phyloP scores from a whole-genome alignment of 1,140 invertebrate genomes.

The Spodoptera litura region DNA sequence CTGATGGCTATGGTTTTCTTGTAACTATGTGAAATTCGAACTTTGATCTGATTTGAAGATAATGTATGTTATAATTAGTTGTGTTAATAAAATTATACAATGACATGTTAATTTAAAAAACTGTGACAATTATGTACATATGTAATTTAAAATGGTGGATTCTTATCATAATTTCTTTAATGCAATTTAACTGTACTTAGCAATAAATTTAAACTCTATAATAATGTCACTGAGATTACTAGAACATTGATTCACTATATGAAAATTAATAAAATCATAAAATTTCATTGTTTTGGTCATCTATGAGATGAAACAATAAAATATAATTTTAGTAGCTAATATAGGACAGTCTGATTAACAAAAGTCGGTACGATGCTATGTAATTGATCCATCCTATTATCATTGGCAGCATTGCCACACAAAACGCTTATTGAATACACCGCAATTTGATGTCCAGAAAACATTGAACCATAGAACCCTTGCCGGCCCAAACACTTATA shows the following conservation, averaged over 20 bases:
- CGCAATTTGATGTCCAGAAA: conserved; percentile 38
- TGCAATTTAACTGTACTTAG: too few relatives aligned
- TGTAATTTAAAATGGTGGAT: too few relatives aligned
- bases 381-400: conserved; percentile 45
- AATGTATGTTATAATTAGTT: too few relatives aligned
- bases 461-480: conserved; percentile 25
- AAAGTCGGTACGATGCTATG: conserved; percentile 23
- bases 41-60: background rate
- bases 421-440: conserved; percentile 46
- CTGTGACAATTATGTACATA: too few relatives aligned
- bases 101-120: too few relatives aligned
- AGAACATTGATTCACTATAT: too few relatives aligned
- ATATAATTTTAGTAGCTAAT: background rate
- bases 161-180: too few relatives aligned
- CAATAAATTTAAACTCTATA: too few relatives aligned
- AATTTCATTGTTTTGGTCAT: too few relatives aligned
- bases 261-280: too few relatives aligned
- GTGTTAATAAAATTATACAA: too few relatives aligned
- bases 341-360: conserved; percentile 12
- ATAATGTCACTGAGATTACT: too few relatives aligned
- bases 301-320: background rate
- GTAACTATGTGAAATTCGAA: background rate
- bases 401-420: conserved; percentile 24
- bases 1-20: conserved; percentile 18
- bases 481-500: conserved; percentile 13